Conservation (phyloP, 2,113 vertebrate species). For the Macroglossus sobrinus region DNA sequence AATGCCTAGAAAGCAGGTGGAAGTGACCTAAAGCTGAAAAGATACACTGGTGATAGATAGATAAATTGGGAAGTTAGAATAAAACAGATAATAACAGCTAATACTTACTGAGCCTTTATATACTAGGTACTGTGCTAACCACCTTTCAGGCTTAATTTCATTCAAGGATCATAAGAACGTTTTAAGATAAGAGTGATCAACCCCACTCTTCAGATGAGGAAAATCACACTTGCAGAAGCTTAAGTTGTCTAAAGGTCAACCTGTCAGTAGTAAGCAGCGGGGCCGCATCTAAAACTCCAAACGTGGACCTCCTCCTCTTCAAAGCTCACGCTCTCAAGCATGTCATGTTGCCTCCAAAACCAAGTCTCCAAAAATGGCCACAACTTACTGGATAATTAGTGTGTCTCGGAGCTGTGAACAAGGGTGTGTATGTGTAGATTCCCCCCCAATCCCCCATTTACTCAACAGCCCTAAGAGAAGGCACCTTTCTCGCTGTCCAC, state of each 20-base stretch:
- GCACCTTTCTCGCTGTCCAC: not conserved
- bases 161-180: constrained; percentile 11
- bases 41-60: not conserved
- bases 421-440: not conserved
- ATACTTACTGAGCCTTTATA: not conserved
- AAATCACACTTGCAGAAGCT: not conserved
- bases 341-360: not conserved
- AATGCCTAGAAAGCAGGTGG: not conserved
- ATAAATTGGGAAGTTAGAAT: not conserved
- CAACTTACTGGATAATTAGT: not conserved
- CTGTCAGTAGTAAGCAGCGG: not conserved
- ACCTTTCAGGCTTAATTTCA: not conserved
- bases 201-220: not conserved
- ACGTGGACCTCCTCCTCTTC: not conserved
- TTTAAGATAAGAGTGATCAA: not conserved
- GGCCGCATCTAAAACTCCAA: not conserved
- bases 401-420: not conserved
- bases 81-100: not conserved
- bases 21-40: constrained; percentile 20
- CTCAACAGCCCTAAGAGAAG: not conserved
- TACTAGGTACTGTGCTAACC: not conserved
- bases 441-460: not conserved
- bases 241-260: not conserved
- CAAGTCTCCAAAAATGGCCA: not conserved
- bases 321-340: not conserved